Conservation (phyloP, 2,797 vertebrate genomes). For the Paedocypris micromegethes region DNA sequence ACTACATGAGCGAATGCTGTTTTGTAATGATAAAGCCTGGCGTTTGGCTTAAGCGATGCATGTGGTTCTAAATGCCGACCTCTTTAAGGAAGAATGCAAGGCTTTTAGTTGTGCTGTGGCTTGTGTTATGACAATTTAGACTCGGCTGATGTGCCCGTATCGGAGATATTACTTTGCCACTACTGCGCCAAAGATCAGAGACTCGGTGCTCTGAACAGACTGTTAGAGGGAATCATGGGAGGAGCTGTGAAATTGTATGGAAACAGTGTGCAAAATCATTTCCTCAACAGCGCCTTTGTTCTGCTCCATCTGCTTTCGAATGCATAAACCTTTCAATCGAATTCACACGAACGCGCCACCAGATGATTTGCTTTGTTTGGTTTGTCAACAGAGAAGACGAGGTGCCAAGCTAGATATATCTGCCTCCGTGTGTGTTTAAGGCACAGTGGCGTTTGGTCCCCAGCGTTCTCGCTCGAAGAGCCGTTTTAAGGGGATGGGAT, state of each 20-base stretch:
- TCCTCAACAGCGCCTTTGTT: constrained; percentile 19
- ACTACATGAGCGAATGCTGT: constrained; percentile 28
- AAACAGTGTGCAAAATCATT: constrained; percentile 12
- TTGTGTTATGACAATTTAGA: no score
- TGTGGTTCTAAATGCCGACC: neutral
- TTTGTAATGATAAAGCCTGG: constrained; percentile 29
- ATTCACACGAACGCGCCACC: constrained; percentile 1
- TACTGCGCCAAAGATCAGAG: neutral
- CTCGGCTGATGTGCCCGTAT: neutral
- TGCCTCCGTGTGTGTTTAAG: constrained; percentile 16
- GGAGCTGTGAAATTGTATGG: constrained; percentile 19
- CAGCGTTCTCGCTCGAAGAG: constrained; percentile 4
- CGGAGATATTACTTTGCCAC: neutral
- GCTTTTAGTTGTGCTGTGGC: no score
- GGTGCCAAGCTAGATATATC: constrained; percentile 23
- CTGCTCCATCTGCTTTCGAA: constrained; percentile 32
- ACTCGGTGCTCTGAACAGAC: constrained; percentile 4
- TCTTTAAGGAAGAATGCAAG: constrained; percentile 9
- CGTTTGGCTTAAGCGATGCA: constrained; percentile 20
- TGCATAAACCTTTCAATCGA: constrained; percentile 26
- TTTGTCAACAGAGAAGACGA: constrained; percentile 38
- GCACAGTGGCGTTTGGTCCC: constrained; percentile 16
- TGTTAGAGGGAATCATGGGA: constrained; percentile 6
- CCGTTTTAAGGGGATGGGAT: constrained; percentile 26
- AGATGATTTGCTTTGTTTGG: constrained; percentile 35